Conservation (phyloP, 2,113 vertebrate genomes). For the Orientallactaga bullata region DNA sequence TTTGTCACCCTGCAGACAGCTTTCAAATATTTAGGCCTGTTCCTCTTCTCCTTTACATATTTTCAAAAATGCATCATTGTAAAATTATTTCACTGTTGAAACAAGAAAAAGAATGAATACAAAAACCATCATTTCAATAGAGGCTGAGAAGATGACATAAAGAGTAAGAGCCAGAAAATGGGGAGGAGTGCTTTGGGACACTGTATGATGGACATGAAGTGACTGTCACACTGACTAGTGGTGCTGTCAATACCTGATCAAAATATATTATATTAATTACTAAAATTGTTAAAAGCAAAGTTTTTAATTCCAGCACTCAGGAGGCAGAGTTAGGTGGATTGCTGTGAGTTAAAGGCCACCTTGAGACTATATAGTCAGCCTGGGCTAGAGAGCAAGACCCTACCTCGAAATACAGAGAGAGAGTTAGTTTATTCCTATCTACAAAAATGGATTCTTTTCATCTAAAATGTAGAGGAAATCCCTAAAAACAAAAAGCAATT, state of each 20-base stretch:
- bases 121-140: conserved; percentile 20
- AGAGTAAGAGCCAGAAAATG: not conserved
- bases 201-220: too few species aligned
- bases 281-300: too few species aligned
- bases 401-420: too few species aligned
- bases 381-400: too few species aligned
- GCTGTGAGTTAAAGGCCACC: too few species aligned
- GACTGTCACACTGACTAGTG: too few species aligned
- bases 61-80: conserved; percentile 2
- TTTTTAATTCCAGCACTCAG: too few species aligned
- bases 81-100: conserved; percentile 48
- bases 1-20: conserved; percentile 39
- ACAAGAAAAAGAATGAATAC: not conserved
- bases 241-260: too few species aligned
- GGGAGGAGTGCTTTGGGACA: too few species aligned
- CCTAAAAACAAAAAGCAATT: conserved; percentile 28
- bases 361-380: too few species aligned
- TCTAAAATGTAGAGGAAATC: conserved; percentile 28
- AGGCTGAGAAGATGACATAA: not conserved
- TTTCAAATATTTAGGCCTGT: not conserved
- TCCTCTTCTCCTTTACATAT: conserved; percentile 4
- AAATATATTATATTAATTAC: too few species aligned
- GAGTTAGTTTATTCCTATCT: not conserved
- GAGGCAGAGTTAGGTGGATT: too few species aligned
- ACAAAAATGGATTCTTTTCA: not conserved